Conservation (phyloP, 2,797 vertebrate species). For the Myripristis jacobus region DNA sequence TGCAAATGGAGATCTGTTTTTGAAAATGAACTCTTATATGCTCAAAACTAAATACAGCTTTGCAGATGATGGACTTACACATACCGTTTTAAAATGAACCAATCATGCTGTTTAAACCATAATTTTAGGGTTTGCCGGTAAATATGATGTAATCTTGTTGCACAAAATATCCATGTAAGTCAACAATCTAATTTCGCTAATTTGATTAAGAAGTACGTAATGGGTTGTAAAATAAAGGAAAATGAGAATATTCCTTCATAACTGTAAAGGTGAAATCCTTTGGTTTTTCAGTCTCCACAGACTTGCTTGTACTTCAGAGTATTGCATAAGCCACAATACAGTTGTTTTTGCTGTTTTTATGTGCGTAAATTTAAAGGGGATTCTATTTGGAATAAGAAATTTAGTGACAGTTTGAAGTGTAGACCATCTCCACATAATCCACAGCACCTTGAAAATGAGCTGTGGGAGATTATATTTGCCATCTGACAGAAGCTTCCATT, state of each 20-base stretch:
- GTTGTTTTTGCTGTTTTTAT: background rate
- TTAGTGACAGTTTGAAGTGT: constrained; percentile 3
- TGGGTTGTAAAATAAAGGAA: constrained; percentile 58
- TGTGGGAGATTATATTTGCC: background rate
- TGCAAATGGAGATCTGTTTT: no score
- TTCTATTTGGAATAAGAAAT: background rate
- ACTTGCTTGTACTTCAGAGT: constrained; percentile 11
- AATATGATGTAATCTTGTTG: constrained; percentile 30
- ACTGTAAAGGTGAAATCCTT: constrained; percentile 30
- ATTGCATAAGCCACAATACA: constrained; percentile 1
- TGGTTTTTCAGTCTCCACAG: constrained; percentile 23
- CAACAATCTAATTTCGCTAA: constrained; percentile 32
- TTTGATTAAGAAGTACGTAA: constrained; percentile 44
- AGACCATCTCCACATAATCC: background rate
- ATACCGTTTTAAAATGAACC: constrained; percentile 39
- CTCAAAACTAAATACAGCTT: constrained; percentile 44
- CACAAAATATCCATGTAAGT: constrained; percentile 39
- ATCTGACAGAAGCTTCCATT: background rate
- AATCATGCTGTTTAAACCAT: constrained; percentile 34
- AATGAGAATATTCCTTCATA: constrained; percentile 56
- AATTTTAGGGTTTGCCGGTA: constrained; percentile 22
- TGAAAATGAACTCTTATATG: no score
- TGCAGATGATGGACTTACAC: constrained; percentile 39
- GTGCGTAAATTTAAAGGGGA: background rate
- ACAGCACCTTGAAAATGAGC: background rate